phyloP scores from a whole-genome alignment of 2,113 vertebrate species.

The Microtus richardsoni region DNA sequence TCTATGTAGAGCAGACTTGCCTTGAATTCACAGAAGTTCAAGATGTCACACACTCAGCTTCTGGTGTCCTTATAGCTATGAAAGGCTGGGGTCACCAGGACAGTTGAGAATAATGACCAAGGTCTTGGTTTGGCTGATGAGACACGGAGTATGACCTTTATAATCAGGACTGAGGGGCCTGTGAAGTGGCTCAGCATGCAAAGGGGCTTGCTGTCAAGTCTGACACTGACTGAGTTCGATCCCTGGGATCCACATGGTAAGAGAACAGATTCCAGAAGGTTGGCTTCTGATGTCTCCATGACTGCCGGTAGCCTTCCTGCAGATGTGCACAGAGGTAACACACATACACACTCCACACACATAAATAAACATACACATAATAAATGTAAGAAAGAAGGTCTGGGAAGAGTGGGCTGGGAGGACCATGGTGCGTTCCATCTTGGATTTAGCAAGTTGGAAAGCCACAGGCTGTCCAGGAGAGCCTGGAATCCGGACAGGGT shows the following conservation, averaged over 20 bases:
- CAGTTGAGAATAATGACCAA: background rate
- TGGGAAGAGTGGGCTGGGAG: background rate
- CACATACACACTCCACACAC: background rate
- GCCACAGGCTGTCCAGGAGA: background rate
- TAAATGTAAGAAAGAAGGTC: too few species aligned
- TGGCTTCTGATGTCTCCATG: background rate
- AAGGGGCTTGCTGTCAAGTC: background rate
- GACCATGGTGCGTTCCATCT: background rate
- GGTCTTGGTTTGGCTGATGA: background rate
- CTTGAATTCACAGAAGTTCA: background rate
- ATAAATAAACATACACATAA: background rate
- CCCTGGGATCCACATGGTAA: background rate
- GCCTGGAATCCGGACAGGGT: background rate
- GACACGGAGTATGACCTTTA: background rate
- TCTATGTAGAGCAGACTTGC: too few species aligned
- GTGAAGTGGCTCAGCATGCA: background rate
- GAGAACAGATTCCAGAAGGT: background rate
- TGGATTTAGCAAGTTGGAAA: background rate
- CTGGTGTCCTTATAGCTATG: background rate
- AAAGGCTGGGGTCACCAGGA: background rate
- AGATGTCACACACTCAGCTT: background rate
- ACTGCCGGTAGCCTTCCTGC: background rate
- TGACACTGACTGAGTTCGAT: background rate
- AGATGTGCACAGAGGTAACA: background rate
- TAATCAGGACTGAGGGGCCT: background rate